Conservation (phyloP, 2,888 invertebrate genomes). For the Galerucella calmariensis region DNA sequence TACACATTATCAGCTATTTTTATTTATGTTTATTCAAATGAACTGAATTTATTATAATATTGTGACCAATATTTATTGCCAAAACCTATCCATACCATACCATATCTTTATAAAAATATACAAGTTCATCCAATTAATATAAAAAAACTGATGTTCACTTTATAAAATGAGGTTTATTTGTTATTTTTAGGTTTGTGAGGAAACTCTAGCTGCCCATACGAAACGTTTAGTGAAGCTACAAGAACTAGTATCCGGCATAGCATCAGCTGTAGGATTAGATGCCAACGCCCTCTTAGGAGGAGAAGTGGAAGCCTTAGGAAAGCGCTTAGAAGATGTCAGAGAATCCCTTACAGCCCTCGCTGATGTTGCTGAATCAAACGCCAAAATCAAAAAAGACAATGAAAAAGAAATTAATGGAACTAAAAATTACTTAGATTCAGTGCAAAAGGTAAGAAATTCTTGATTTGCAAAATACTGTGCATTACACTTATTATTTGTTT, state of each 20-base stretch:
- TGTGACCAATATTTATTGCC: background rate
- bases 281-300: slow-evolving; percentile 77
- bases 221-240: slow-evolving; percentile 76
- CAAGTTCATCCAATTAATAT: too few species aligned
- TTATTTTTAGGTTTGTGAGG: slow-evolving; percentile 75
- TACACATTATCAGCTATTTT: background rate
- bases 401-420: slow-evolving; percentile 70
- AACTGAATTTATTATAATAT: background rate
- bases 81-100: too few species aligned
- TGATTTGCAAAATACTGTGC: background rate
- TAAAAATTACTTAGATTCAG: slow-evolving; percentile 74
- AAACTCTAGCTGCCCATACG: slow-evolving; percentile 78
- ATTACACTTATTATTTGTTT: slow-evolving; percentile 33
- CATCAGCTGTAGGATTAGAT: slow-evolving; percentile 80
- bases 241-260: slow-evolving; percentile 81
- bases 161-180: background rate
- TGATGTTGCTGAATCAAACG: slow-evolving; percentile 80
- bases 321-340: slow-evolving; percentile 79
- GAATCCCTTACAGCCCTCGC: slow-evolving; percentile 80
- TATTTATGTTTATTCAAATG: background rate
- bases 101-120: too few species aligned
- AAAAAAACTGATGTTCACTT: too few species aligned
- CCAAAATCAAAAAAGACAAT: slow-evolving; percentile 67
- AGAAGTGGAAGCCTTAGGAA: slow-evolving; percentile 81
- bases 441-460: slow-evolving; percentile 75